Evolutionary conservation across 2,888 invertebrate species (phyloP).

Genomic region (Clivina fossor): DNA sequence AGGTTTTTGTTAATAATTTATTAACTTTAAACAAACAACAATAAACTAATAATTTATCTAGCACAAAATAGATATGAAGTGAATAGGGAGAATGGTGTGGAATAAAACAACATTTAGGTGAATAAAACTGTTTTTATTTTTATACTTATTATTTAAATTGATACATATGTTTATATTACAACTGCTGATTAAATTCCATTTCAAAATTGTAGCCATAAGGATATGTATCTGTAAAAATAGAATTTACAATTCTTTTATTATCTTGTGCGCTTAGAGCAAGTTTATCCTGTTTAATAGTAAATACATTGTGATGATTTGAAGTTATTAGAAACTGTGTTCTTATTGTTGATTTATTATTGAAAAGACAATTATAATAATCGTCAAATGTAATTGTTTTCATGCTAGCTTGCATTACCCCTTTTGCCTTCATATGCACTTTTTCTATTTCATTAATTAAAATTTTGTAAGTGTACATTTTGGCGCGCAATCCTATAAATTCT

Average conservation of each 20-base stretch:
- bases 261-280: slow-evolving; percentile 36
- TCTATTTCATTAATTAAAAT: slow-evolving; percentile 32
- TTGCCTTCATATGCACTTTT: slow-evolving; percentile 40
- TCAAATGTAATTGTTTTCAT: slow-evolving; percentile 36
- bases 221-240: background rate
- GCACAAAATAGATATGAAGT: no score
- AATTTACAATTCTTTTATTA: slow-evolving; percentile 36
- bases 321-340: slow-evolving; percentile 30
- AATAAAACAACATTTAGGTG: no score
- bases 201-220: slow-evolving; percentile 16
- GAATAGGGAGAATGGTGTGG: no score
- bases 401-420: slow-evolving; percentile 33
- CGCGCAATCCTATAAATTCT: slow-evolving; percentile 44
- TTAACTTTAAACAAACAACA: no score
- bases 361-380: slow-evolving; percentile 35
- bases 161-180: no score
- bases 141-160: no score
- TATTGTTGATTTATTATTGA: slow-evolving; percentile 3
- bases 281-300: slow-evolving; percentile 36
- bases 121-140: no score
- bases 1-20: no score
- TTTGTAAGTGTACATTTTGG: slow-evolving; percentile 40
- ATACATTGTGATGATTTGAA: slow-evolving; percentile 36
- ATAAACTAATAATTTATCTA: no score
- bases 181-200: no score